Evolutionary conservation across 2,113 vertebrate genomes (phyloP).

Genomic region (Apaloderma vittatum): DNA sequence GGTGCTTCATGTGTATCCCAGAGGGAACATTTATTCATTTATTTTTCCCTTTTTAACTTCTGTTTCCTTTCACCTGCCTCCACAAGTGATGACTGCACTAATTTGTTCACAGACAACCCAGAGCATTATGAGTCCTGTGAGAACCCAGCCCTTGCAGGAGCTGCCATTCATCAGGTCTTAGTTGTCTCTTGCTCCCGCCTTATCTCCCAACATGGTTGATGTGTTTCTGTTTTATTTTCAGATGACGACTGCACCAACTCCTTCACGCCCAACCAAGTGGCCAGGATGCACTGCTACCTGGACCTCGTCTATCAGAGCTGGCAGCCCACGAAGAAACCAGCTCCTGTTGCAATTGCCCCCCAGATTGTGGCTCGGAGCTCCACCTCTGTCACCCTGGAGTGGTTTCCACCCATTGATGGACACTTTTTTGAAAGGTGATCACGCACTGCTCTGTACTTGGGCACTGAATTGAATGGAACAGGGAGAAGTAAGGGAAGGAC

Average conservation of each 20-base stretch:
- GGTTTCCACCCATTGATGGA: slow-evolving; percentile 94
- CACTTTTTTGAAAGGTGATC: slow-evolving; percentile 98
- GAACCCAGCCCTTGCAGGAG: slow-evolving; percentile 25
- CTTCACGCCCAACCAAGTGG: slow-evolving; percentile 97
- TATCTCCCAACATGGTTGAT: background rate
- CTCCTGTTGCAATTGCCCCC: slow-evolving; percentile 89
- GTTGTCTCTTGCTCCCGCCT: background rate
- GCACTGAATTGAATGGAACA: background rate
- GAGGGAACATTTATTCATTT: background rate
- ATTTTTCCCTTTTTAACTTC: background rate
- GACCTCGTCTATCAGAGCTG: slow-evolving; percentile 96
- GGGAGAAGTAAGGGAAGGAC: background rate
- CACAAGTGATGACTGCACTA: slow-evolving; percentile 59
- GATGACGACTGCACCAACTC: slow-evolving; percentile 97
- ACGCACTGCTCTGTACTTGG: background rate
- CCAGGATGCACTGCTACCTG: slow-evolving; percentile 98
- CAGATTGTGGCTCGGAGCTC: slow-evolving; percentile 89
- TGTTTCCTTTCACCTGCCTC: slow-evolving; percentile 70
- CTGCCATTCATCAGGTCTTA: background rate
- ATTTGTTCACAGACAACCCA: slow-evolving; percentile 66
- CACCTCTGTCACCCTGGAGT: slow-evolving; percentile 88
- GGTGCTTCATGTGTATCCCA: background rate
- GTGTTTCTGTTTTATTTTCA: slow-evolving; percentile 70
- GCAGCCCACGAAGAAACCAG: slow-evolving; percentile 89
- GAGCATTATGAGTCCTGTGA: slow-evolving; percentile 61